Base-by-base conservation (phyloP, 1,140 invertebrate genomes). In the Ericerus pela region DNA sequence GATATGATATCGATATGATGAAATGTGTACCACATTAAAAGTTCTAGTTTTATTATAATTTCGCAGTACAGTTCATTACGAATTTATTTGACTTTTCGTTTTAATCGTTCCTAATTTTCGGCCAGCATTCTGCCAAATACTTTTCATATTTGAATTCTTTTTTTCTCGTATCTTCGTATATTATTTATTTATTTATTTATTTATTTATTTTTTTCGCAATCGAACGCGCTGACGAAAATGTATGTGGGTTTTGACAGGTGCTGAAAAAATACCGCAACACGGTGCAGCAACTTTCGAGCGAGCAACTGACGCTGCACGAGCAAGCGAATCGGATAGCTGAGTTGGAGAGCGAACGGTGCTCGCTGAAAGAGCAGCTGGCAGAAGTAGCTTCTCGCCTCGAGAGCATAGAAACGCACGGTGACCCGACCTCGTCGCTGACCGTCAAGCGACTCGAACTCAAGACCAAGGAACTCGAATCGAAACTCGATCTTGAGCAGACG, bases 171-270 rank as follows among this genome's bases (percentile, higher is more conserved):
- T 43, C 47, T 54, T 53, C 20, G 28, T 52, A n/a, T 51, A 51
- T 60, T 58, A 30, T 56, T 56, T 61, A 57, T 33, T 26, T 52
- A 37, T 57, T 0, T 31, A 1, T 33, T 20, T 22, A 47, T 33
- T 11, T 38, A 37, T 51, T 18, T 37, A 52, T 24, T 56, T 10
- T 20, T 59, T 5, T 51, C n/a, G n/a, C n/a, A n/a, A n/a, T n/a
- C n/a, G n/a, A n/a, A n/a, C n/a, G n/a, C n/a, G n/a, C n/a, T n/a
- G 90, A 94, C 63, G 90, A 94, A 65, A 87, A 88, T 51, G 90
- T 94, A 67, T 89, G 93, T 64, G 88, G 94, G 68, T 72, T 90
- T 28, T 79, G 84, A 0, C 88, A 93, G 68, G 82, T 91, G 4
- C 74, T 95, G 73, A 92, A 91, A 70, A 95, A 95, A 67, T 95